These are phyloP conservation scores for Halcyon leucocephala DNA, from an alignment of 2,797 vertebrate species.

Conservation along the genomic window DNA sequence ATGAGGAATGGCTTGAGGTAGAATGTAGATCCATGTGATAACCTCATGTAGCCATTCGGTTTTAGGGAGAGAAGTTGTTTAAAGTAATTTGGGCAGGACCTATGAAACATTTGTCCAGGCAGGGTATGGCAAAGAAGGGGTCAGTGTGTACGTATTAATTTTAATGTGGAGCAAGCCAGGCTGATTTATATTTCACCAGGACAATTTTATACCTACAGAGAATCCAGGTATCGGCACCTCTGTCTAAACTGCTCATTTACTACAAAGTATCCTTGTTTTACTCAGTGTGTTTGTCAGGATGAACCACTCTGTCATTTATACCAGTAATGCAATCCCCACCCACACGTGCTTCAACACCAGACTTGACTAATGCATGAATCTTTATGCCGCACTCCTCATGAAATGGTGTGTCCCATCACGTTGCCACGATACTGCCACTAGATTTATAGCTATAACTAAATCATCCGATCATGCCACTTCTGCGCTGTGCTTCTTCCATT, in stretches of 20 bases:
- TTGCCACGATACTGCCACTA: conserved; percentile 3
- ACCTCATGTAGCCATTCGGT: not conserved
- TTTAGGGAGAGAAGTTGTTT: not conserved
- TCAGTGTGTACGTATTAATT: not conserved
- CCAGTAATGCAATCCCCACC: not conserved
- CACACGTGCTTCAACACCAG: not conserved
- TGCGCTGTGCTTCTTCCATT: conserved; percentile 58
- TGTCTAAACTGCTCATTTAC: not conserved
- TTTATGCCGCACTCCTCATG: not conserved
- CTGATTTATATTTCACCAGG: not conserved
- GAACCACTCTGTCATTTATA: not conserved
- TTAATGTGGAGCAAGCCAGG: not conserved
- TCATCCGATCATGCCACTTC: conserved; percentile 50
- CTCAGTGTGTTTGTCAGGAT: not conserved
- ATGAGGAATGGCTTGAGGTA: not conserved
- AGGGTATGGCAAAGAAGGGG: not conserved
- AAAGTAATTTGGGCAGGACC: not conserved
- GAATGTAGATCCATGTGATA: not conserved
- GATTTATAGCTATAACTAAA: conserved; percentile 59
- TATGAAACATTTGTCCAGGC: not conserved
- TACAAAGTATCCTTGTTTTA: not conserved
- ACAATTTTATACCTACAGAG: not conserved
- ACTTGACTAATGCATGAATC: conserved; percentile 25
- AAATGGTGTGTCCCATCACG: conserved; percentile 35
- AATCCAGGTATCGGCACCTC: not conserved